These are phyloP conservation scores for Clarias fuscus DNA, from an alignment of 2,797 vertebrate species.

Conservation along the genomic window DNA sequence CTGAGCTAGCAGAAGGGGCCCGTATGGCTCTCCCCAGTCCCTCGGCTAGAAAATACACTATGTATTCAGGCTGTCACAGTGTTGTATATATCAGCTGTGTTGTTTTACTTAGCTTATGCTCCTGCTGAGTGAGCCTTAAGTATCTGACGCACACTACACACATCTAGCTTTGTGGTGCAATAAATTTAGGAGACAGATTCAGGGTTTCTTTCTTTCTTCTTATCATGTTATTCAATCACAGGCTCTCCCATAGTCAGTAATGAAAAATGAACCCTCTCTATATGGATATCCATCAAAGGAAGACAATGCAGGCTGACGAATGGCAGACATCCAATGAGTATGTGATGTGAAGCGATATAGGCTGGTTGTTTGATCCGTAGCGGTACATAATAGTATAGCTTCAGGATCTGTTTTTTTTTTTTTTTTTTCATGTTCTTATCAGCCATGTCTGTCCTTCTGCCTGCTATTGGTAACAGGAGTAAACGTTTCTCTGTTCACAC, in stretches of 20 bases:
- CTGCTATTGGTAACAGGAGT: slow-evolving; percentile 8
- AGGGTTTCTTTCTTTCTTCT: slow-evolving; percentile 53
- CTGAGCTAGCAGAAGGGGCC: slow-evolving; percentile 38
- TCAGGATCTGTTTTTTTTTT: not conserved
- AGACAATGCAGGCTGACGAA: slow-evolving; percentile 35
- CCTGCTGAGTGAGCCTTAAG: slow-evolving; percentile 20
- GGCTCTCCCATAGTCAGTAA: slow-evolving; percentile 60
- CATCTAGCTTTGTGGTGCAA: slow-evolving; percentile 11
- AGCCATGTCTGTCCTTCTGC: slow-evolving; percentile 6
- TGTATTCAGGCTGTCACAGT: slow-evolving; percentile 26
- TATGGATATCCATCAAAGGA: slow-evolving; percentile 54
- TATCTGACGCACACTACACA: slow-evolving; percentile 34
- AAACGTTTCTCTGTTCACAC: slow-evolving; percentile 5
- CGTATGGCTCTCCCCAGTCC: slow-evolving; percentile 36
- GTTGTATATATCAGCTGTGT: slow-evolving; percentile 14
- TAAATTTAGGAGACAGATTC: slow-evolving; percentile 60
- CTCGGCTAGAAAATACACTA: slow-evolving; percentile 19
- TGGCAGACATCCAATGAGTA: slow-evolving; percentile 33
- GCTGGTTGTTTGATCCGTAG: slow-evolving; percentile 17
- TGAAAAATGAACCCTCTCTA: slow-evolving; percentile 66
- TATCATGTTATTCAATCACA: slow-evolving; percentile 67
- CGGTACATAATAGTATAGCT: slow-evolving; percentile 24
- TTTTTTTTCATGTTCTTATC: slow-evolving; percentile 28
- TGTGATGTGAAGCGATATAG: slow-evolving; percentile 33
- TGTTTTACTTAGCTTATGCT: slow-evolving; percentile 20